Evolutionary conservation across 2,113 vertebrate species (phyloP), one percentile per base, ranked within the genome.

Genomic region (Anthoscopus minutus): DNA sequence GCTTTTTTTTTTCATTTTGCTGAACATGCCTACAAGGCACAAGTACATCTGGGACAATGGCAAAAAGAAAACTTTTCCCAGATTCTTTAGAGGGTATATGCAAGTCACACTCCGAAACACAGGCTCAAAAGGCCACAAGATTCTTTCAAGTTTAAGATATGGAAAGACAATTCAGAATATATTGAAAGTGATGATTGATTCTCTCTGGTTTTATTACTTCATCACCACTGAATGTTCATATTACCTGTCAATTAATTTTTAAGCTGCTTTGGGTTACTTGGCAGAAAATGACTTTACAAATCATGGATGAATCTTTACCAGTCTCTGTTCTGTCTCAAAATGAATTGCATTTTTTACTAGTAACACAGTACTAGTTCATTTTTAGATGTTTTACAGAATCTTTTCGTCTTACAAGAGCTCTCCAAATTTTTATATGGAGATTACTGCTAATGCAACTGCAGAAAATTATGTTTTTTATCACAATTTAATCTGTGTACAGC

Each of bases 21-120:
- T 91, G 87, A 95, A 94, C 79, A 94, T 96, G 86, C 94, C 96
- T 96, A 94, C 84, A 94, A 86, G 82, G 69, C 94, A 92, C 70
- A 88, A 91, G 80, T 92, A 86, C 84, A 93, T 94, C 44, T 86
- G 93, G 69, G 91, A 95, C 72, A 94, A 83, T 2, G 28, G 73
- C 48, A 73, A 94, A 94, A 91, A 80, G 82, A 91, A 93, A 95
- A 69, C 42, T 90, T 95, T 94, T 51, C 45, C 44, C 54, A 62
- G 53, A 88, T 92, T 93, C 83, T 96, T 90, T 66, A 70, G 94
- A 60, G 84, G 88, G 20, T 24, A 51, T 35, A 60, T 83, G 47
- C 33, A 82, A 73, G 40, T 67, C 47, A 33, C 42, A 38, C 33
- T 72, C 45, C 57, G 18, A 88, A 62, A 88, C 93, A 78, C 19